Evolutionary conservation across 2,113 vertebrate species (phyloP).

Genomic region (Crotalus viridis): DNA sequence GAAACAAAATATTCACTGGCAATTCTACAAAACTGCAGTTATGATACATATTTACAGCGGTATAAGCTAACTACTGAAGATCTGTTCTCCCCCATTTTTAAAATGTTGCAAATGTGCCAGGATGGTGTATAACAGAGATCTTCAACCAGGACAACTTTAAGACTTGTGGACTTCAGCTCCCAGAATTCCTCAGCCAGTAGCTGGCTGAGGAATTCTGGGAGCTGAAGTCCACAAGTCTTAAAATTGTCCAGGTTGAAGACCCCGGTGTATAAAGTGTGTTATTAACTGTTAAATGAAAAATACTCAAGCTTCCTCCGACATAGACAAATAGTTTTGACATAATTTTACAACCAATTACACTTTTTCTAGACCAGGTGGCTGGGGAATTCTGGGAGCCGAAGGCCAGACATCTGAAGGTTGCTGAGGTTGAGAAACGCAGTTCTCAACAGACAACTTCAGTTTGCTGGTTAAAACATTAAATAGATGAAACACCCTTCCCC

Average conservation of each 20-base stretch:
- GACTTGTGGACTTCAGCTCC: too few species aligned
- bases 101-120: neutral
- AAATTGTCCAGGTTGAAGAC: too few species aligned
- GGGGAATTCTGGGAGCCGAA: neutral
- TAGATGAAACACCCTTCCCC: neutral
- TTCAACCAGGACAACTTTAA: too few species aligned
- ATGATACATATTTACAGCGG: neutral
- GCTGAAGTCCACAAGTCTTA: too few species aligned
- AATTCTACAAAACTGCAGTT: neutral
- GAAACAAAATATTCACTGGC: neutral
- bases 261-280: neutral
- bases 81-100: neutral
- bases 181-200: too few species aligned
- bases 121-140: neutral
- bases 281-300: neutral
- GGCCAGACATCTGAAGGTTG: neutral
- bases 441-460: neutral
- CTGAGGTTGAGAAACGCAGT: neutral
- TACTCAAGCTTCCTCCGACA: neutral
- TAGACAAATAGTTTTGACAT: neutral
- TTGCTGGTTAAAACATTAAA: neutral
- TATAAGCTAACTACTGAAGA: neutral
- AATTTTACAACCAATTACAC: too few species aligned
- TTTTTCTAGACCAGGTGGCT: neutral
- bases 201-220: too few species aligned